Conservation (phyloP, 2,797 vertebrate species). For the Muscicapa striata region DNA sequence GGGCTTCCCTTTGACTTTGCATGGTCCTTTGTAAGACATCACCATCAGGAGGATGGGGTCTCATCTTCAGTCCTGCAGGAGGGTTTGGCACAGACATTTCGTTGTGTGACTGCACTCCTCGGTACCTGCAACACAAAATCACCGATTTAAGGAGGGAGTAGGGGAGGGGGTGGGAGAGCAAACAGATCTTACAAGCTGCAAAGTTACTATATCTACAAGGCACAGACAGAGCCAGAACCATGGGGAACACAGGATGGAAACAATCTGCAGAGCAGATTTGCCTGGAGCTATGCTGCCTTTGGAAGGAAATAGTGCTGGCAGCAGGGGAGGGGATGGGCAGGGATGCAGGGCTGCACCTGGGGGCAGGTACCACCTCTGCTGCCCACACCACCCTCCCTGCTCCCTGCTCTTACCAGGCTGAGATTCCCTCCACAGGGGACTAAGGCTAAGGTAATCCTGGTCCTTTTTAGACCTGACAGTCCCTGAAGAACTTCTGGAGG, state of each 20-base stretch:
- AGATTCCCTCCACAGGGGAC: background rate
- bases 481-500: background rate
- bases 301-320: background rate
- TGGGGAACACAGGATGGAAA: slow-evolving; percentile 43
- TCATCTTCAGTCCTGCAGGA: background rate
- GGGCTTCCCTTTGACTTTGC: background rate
- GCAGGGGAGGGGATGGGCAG: background rate
- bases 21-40: background rate
- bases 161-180: background rate
- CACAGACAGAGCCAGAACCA: slow-evolving; percentile 50
- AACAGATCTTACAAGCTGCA: slow-evolving; percentile 53
- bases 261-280: slow-evolving; percentile 51
- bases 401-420: background rate
- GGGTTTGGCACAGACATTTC: background rate
- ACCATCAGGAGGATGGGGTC: background rate
- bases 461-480: background rate
- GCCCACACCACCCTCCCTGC: background rate
- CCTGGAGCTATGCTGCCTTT: slow-evolving; percentile 44
- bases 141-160: background rate
- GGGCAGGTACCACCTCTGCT: background rate
- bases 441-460: background rate
- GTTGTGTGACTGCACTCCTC: fast-evolving
- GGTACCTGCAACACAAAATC: background rate
- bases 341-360: background rate
- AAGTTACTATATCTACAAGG: slow-evolving; percentile 54